Base-by-base conservation (phyloP, 2,888 invertebrate species). In the Netelia inedita region DNA sequence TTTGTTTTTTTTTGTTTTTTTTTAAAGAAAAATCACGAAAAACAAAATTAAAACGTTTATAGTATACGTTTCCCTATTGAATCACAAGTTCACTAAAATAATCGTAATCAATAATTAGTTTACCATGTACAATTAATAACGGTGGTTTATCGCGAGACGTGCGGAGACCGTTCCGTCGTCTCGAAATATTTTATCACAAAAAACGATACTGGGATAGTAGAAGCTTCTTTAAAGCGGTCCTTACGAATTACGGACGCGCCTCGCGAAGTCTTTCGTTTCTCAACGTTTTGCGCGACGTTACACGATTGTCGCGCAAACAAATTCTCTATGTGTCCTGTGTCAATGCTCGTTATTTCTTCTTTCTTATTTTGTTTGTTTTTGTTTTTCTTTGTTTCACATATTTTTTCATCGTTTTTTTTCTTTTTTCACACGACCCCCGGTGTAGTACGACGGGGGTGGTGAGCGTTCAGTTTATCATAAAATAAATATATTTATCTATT, bases 11-110 rank as follows among this genome's bases (percentile, higher is more conserved):
- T 2, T 28, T 28, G 28, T 28, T 28, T 28, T 28, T 28, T 23
- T 28, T 28, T 28, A 63, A 19, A 41, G 46, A 46, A 68, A 57
- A 82, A 72, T 75, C 53, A 83, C 79, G 46, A 65, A 71, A 69
- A 75, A 75, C 81, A 82, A 84, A 82, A 79, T 43, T 82, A 82
- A 85, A 88, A 84, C 50, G 43, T 72, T 55, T 69, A 74, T 63
- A 80, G 78, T 78, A 88, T 91, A 91, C 89, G 91, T 91, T 91
- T 91, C 87, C 90, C 90, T 91, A 91, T 90, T 89, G 85, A 91
- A 91, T 91, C 90, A 91, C 90, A 89, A 89, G 88, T 91, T 90
- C 89, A 89, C 88, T 90, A 89, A 90, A 83, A 72, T 66, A 78
- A 86, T 82, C 65, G 65, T 55, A 82, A 74, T 74, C 35, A 46